A percentile compares a stretch with the other conserved stretches of the same genome.
Conservation (phyloP, 2,888 invertebrate species). For the Girardia tigrina region DNA sequence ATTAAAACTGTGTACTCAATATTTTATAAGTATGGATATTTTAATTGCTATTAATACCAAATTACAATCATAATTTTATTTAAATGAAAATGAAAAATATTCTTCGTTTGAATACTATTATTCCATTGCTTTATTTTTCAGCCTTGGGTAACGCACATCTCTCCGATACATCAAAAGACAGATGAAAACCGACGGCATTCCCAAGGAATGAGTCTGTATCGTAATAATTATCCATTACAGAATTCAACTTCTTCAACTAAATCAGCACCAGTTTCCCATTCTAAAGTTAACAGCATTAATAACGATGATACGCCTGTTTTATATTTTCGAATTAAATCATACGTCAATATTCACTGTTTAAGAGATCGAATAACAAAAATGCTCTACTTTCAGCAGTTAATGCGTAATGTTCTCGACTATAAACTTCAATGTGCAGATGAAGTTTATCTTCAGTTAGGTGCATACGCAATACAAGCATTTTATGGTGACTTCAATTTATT, state of each 20-base stretch:
- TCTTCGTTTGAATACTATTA: too few species aligned
- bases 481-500: background rate
- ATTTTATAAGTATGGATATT: too few species aligned
- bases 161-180: background rate
- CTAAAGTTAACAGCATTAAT: background rate
- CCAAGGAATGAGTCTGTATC: background rate
- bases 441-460: background rate
- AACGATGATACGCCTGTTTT: background rate
- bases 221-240: background rate
- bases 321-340: background rate
- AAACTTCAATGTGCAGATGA: conserved; percentile 4
- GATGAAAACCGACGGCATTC: background rate
- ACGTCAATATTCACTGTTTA: background rate
- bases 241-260: background rate
- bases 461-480: background rate
- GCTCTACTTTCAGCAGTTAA: background rate
- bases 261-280: background rate
- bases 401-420: background rate
- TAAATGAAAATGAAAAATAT: too few species aligned
- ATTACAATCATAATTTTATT: too few species aligned
- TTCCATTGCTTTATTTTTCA: too few species aligned
- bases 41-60: too few species aligned
- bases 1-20: too few species aligned
- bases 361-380: conserved; percentile 2
- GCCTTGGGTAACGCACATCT: background rate